Evolutionary conservation across 2,113 vertebrate species (phyloP).

Genomic region (Burhinus oedicnemus): DNA sequence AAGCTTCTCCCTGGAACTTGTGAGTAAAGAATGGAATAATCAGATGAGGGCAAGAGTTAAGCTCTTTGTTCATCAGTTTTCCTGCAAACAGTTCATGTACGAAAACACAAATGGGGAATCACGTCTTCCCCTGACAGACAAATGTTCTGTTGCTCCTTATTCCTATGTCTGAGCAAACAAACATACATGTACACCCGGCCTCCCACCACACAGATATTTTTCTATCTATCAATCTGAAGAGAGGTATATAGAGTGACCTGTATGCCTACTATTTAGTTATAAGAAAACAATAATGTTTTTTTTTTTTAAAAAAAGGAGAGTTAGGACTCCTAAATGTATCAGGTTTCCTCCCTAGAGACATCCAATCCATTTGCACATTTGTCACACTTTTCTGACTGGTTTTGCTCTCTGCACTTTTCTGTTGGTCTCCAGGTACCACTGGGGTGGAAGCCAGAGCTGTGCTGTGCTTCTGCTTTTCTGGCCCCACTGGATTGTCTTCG

Average conservation of each 20-base stretch:
- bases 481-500: neutral
- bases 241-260: neutral
- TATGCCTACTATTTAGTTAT: neutral
- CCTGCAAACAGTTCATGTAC: neutral
- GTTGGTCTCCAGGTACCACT: neutral
- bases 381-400: neutral
- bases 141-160: neutral
- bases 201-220: neutral
- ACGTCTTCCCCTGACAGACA: neutral
- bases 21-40: neutral
- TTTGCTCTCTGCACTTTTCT: neutral
- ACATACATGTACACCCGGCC: neutral
- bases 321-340: neutral
- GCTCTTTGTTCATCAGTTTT: neutral
- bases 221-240: neutral
- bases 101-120: neutral
- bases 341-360: neutral
- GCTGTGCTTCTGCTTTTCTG: neutral
- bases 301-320: neutral
- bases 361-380: neutral
- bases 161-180: neutral
- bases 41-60: neutral
- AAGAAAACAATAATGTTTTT: neutral
- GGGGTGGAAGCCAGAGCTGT: neutral
- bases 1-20: neutral